Percentiles rank a stretch among this genome's conserved stretches.
Conservation (phyloP, 2,888 invertebrate genomes). For the Philereme transversata region DNA sequence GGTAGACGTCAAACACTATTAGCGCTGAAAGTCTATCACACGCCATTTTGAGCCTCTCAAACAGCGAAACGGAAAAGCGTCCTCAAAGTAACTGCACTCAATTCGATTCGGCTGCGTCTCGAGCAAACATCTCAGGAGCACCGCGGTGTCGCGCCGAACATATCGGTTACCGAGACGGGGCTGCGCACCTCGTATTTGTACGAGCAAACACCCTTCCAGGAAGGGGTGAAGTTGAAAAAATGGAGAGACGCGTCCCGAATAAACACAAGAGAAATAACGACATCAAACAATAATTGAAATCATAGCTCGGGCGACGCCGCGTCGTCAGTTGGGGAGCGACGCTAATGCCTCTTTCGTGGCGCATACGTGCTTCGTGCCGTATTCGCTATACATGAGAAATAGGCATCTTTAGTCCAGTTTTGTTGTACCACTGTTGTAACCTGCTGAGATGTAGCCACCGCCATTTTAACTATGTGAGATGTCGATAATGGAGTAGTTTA, state of each 20-base stretch:
- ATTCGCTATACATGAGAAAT: slow-evolving; percentile 1
- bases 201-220: slow-evolving; percentile 50
- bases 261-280: slow-evolving; percentile 80
- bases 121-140: slow-evolving; percentile 63
- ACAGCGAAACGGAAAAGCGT: slow-evolving; percentile 29
- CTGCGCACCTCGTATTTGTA: slow-evolving; percentile 71
- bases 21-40: slow-evolving; percentile 28
- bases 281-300: slow-evolving; percentile 82
- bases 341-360: slow-evolving; percentile 55
- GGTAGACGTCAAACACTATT: slow-evolving; percentile 29
- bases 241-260: slow-evolving; percentile 74
- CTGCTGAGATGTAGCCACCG: background rate
- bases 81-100: slow-evolving; percentile 66
- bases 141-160: slow-evolving; percentile 59
- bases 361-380: slow-evolving; percentile 41
- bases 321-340: slow-evolving; percentile 45
- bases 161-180: slow-evolving; percentile 71
- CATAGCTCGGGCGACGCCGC: slow-evolving; percentile 62
- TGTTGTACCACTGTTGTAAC: background rate
- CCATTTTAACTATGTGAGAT: too few species aligned
- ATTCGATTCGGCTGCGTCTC: slow-evolving; percentile 64
- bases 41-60: slow-evolving; percentile 34
- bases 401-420: slow-evolving; percentile 7
- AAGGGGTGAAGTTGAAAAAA: slow-evolving; percentile 74
- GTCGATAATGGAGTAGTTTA: too few species aligned